Evolutionary conservation across 2,888 invertebrate genomes (phyloP).

Genomic region (Allolobophora icterica): DNA sequence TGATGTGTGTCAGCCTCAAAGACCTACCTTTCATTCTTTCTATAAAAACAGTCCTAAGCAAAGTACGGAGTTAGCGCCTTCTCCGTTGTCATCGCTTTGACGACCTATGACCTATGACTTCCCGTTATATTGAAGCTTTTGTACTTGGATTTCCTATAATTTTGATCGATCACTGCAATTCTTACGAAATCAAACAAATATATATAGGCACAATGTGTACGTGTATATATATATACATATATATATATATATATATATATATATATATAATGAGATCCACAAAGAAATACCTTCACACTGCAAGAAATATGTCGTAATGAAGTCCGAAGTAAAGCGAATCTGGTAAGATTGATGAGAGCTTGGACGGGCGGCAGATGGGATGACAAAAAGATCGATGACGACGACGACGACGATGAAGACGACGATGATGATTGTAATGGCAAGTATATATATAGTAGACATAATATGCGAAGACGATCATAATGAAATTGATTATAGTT

Average conservation of each 20-base stretch:
- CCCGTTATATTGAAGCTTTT: background rate
- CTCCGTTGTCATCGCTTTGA: background rate
- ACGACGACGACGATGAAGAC: background rate
- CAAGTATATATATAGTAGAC: background rate
- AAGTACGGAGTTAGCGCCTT: background rate
- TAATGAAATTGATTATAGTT: background rate
- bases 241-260: background rate
- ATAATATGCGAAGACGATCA: background rate
- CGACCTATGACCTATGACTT: background rate
- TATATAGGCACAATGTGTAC: background rate
- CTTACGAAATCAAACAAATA: background rate
- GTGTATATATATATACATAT: background rate
- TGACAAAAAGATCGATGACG: constrained; percentile 14
- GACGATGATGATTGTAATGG: background rate
- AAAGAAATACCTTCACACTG: background rate
- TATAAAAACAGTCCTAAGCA: background rate
- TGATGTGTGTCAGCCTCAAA: background rate
- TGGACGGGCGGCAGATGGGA: background rate
- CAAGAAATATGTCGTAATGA: constrained; percentile 9
- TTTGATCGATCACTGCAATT: background rate
- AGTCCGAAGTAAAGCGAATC: background rate
- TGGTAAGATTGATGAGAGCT: background rate
- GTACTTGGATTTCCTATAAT: background rate
- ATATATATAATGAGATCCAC: constrained; percentile 5
- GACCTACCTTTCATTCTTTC: background rate